Percentiles rank a stretch among this genome's conserved stretches.
These are phyloP conservation scores for Orchestia grillus DNA, from an alignment of 1,140 invertebrate species.

Conservation along the genomic window DNA sequence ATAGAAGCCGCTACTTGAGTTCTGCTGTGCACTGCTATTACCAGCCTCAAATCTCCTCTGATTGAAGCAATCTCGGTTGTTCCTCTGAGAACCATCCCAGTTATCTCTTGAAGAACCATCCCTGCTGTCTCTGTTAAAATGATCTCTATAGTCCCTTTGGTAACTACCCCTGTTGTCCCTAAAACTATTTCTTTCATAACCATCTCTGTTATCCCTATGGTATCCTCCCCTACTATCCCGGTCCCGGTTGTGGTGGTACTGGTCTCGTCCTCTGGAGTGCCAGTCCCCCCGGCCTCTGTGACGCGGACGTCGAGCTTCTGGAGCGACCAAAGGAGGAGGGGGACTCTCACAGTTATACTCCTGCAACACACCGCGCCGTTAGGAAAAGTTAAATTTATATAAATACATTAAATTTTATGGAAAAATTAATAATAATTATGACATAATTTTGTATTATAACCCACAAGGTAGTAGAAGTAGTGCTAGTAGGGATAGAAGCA, in stretches of 20 bases:
- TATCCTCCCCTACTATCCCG: not conserved
- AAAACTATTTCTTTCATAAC: not conserved
- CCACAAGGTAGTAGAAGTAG: not conserved
- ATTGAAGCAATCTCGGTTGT: not conserved
- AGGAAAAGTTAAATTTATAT: not conserved
- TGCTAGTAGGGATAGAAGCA: not conserved
- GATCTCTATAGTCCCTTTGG: not conserved
- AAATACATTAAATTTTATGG: not conserved
- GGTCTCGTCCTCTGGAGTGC: not conserved
- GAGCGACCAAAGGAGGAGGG: conserved; percentile 21
- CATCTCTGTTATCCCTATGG: not conserved
- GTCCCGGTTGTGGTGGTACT: not conserved
- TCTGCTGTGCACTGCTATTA: not conserved
- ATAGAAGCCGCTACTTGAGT: not conserved
- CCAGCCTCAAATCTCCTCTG: not conserved
- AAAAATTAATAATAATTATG: not conserved
- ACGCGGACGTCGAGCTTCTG: not conserved
- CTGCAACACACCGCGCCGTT: not conserved
- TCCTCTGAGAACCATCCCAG: conserved; percentile 1
- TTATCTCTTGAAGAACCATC: not conserved
- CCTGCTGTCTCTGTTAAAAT: not conserved
- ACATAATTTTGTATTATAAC: not conserved
- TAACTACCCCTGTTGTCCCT: not conserved
- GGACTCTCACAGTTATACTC: not conserved
- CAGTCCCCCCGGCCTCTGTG: not conserved